A percentile compares a stretch with the other conserved stretches of the same genome.
Evolutionary conservation across 2,888 invertebrate species (phyloP).

Genomic region (Pristionchus entomophagus): DNA sequence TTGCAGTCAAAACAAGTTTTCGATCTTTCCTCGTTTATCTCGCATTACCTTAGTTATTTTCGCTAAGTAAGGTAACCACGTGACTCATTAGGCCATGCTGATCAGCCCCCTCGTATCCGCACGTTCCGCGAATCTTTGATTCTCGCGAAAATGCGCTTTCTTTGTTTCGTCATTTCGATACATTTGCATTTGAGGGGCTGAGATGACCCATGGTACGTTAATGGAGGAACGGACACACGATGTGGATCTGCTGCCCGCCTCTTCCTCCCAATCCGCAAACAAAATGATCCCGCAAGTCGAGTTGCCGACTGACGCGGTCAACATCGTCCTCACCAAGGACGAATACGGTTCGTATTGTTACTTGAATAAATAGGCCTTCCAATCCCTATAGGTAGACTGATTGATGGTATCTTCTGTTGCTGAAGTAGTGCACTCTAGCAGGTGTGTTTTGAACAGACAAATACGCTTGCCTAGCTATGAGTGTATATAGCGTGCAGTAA

Average conservation of each 20-base stretch:
- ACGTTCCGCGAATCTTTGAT: neutral
- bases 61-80: neutral
- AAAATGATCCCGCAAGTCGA: neutral
- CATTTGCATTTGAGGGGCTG: too few relatives aligned
- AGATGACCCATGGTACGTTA: constrained; percentile 36
- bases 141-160: neutral
- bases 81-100: neutral
- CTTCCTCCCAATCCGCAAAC: neutral
- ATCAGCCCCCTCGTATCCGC: neutral
- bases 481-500: too few relatives aligned
- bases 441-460: too few relatives aligned
- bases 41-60: constrained; percentile 7
- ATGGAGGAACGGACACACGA: constrained; percentile 25
- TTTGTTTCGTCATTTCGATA: neutral
- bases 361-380: too few relatives aligned
- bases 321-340: constrained; percentile 44
- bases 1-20: constrained; percentile 38
- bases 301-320: neutral
- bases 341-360: constrained; percentile 12
- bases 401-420: too few relatives aligned
- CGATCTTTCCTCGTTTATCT: constrained; percentile 11
- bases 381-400: too few relatives aligned
- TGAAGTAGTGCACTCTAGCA: too few relatives aligned
- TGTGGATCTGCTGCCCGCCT: constrained; percentile 37
- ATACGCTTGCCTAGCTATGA: too few relatives aligned